phyloP scores from a whole-genome alignment of 2,888 invertebrate species.

The Allacma fusca region DNA sequence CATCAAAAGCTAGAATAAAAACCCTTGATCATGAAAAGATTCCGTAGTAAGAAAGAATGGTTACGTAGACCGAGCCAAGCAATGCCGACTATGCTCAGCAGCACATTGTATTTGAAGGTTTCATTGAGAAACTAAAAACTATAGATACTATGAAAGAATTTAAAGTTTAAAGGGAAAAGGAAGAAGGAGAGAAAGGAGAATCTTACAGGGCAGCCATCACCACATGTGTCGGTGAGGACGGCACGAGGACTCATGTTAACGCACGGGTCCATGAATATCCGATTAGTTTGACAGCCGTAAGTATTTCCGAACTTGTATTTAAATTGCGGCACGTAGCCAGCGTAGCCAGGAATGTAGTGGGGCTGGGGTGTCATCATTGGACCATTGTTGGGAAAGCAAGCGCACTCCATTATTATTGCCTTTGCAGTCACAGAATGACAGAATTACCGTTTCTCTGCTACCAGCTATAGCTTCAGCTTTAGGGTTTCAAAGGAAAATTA shows the following conservation, averaged over 20 bases:
- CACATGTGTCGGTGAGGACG: conserved; percentile 53
- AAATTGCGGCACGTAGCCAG: conserved; percentile 56
- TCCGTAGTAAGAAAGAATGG: not conserved
- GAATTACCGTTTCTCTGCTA: not conserved
- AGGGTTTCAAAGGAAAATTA: too few relatives aligned
- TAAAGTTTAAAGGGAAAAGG: conserved; percentile 11
- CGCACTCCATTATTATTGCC: conserved; percentile 44
- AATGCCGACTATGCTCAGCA: not conserved
- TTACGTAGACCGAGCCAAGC: not conserved
- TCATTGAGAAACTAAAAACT: not conserved
- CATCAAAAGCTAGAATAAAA: conserved; percentile 9
- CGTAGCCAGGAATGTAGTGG: conserved; percentile 59
- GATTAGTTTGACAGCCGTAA: conserved; percentile 56
- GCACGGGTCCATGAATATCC: conserved; percentile 57
- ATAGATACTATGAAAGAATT: not conserved
- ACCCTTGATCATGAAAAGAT: conserved; percentile 5
- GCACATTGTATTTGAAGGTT: not conserved
- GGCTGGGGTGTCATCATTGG: conserved; percentile 55
- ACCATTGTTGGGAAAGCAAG: conserved; percentile 56
- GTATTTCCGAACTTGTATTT: conserved; percentile 58
- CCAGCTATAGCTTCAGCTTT: too few relatives aligned
- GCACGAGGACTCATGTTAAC: conserved; percentile 56
- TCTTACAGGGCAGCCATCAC: conserved; percentile 51
- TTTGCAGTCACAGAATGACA: not conserved
- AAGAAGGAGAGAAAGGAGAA: not conserved